Evolutionary conservation across 64 coral and sea anemone species (phyloP).

Genomic region (Astreopora myriophthalma): DNA sequence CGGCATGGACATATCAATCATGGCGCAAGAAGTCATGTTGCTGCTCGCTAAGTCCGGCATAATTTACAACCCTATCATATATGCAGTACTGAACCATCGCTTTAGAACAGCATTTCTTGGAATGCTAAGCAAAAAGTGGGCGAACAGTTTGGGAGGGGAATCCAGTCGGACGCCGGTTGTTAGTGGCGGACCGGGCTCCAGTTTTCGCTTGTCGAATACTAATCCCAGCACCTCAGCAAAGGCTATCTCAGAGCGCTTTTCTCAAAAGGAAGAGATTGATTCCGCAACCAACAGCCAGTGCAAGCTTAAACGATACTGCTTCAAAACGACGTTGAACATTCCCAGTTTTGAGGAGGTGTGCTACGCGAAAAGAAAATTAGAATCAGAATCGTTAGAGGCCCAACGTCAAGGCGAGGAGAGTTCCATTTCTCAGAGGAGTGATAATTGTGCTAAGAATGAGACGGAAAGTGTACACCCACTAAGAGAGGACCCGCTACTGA

Average conservation of each 20-base stretch:
- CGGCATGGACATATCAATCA: conserved; percentile 52
- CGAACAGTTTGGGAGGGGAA: background rate
- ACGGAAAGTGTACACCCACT: no score
- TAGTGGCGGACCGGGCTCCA: background rate
- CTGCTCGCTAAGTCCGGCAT: conserved; percentile 75
- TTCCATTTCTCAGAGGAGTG: background rate
- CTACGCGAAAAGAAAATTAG: background rate
- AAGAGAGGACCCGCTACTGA: no score
- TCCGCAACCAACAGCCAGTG: background rate
- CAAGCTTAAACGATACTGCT: background rate
- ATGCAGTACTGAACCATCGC: conserved; percentile 87
- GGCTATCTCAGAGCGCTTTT: background rate
- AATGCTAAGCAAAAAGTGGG: conserved; percentile 8
- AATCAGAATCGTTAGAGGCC: background rate
- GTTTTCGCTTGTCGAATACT: background rate
- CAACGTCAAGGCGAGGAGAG: background rate
- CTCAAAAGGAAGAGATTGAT: background rate
- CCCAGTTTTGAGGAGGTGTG: background rate
- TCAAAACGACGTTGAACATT: background rate
- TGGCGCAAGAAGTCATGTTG: conserved; percentile 75
- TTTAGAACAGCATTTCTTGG: conserved; percentile 77
- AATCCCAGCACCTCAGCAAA: background rate
- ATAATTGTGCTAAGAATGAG: background rate
- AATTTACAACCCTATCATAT: conserved; percentile 84
- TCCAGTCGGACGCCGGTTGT: background rate